A percentile compares a stretch with the other conserved stretches of the same genome.
Evolutionary conservation across 2,797 vertebrate genomes (phyloP).

Genomic region (Gallinago stenura): DNA sequence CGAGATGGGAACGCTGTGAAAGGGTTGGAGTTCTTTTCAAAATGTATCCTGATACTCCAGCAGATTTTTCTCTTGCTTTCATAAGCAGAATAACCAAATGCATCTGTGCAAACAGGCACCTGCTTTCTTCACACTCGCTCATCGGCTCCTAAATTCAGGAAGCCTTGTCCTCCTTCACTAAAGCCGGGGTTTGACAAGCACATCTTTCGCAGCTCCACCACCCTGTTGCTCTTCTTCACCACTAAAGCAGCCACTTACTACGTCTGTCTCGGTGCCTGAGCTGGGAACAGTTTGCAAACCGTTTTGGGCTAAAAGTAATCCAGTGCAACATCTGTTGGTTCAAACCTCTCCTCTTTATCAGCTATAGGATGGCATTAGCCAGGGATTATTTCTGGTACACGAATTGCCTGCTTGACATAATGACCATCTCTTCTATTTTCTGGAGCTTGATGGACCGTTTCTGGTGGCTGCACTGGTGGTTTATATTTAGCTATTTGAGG

Average conservation of each 20-base stretch:
- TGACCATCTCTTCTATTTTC: neutral
- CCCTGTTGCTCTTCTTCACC: neutral
- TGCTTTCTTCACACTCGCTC: accelerated
- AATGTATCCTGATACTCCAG: too few species aligned
- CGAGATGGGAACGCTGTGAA: accelerated
- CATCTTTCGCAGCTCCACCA: neutral
- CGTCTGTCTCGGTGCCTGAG: accelerated
- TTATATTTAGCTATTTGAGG: neutral
- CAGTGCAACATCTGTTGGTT: neutral
- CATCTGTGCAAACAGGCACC: neutral
- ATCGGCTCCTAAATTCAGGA: neutral
- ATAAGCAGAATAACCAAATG: neutral
- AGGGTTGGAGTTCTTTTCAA: neutral
- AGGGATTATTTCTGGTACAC: neutral
- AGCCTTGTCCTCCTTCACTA: neutral
- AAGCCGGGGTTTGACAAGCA: neutral
- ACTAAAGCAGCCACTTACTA: accelerated
- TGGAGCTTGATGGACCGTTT: neutral
- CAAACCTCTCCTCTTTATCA: neutral
- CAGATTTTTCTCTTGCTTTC: neutral
- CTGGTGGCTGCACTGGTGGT: neutral
- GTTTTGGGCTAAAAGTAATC: neutral
- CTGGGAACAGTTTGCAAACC: neutral
- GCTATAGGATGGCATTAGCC: neutral
- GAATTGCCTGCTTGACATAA: neutral